Base-by-base conservation (phyloP, 2,888 invertebrate species). In the Ptilodon capucinus region DNA sequence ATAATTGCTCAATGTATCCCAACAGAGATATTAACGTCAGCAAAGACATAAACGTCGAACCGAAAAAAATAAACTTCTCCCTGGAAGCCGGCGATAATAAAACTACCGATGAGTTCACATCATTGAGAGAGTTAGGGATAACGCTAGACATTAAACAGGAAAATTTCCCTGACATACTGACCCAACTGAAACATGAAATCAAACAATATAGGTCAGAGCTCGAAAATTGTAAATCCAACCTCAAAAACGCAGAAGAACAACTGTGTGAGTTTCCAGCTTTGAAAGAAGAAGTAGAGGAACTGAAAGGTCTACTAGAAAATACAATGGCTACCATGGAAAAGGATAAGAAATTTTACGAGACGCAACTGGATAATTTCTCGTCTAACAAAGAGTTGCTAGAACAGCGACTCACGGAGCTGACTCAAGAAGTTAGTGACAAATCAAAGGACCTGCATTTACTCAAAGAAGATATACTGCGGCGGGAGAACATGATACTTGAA, bases 401-500 rank as follows among this genome's bases (percentile, higher is more conserved):
- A 64, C 86, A 93, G 35, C 92, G 94, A 67, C 71, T 94, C 13
- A 83, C 90, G 0, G 93, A 93, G 62, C 80, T 93, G 25, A 92
- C 93, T 25, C 88, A 92, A 57, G 90, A 92, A 50, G 81, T 92
- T 3, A 84, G 74, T 38, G 92, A 93, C 42, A 91, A 88, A 60
- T 84, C 92, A 0, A 92, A 92, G 56, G 91, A 92, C 50, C 71
- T 92, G 32, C 84, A 91, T 61, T 70, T 92, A 51, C 81, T 92
- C 25, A 91, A 92, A 79, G 87, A 93, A 68, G 93, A 93, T 63
- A 91, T 92, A 40, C 69, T 91, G 0, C 84, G 92, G 50, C 86
- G 92, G 54, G 93, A 93, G 61, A 92, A 92, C 45, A 92, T 93
- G 92, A 91, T 92, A 53, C 62, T 92, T 42, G 91, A 91, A 72